Conservation (phyloP, 1,140 invertebrate species). For the Lepidurus packardi region DNA sequence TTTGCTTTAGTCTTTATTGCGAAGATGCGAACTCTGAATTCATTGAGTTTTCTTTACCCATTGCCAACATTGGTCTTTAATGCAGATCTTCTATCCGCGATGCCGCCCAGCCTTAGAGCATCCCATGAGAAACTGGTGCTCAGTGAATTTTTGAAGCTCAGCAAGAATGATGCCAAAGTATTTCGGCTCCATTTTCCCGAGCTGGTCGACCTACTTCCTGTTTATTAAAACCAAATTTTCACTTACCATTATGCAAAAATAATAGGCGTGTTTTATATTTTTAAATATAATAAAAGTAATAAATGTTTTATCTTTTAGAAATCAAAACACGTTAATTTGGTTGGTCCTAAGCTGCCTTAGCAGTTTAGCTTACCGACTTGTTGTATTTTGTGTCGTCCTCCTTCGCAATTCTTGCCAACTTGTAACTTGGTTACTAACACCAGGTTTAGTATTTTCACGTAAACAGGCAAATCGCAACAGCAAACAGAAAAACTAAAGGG, state of each 20-base stretch:
- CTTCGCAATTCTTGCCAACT: conserved; percentile 10
- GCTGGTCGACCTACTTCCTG: not conserved
- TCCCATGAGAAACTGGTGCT: not conserved
- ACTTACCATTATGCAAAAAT: no score
- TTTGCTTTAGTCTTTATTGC: not conserved
- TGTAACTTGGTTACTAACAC: conserved; percentile 17
- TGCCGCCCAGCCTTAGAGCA: not conserved
- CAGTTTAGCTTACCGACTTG: conserved; percentile 14
- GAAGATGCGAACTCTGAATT: not conserved
- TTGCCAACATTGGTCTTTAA: not conserved
- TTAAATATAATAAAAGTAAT: no score
- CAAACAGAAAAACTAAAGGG: not conserved
- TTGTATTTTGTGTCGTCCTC: not conserved
- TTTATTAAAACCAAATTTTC: not conserved
- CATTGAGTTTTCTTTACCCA: not conserved
- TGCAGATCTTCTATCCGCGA: not conserved
- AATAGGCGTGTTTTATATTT: no score
- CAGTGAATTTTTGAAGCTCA: not conserved
- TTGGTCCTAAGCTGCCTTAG: conserved; percentile 16
- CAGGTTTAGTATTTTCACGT: not conserved
- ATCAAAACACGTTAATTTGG: not conserved
- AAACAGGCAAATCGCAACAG: conserved; percentile 13
- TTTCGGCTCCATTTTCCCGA: not conserved
- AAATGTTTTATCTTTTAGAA: no score
- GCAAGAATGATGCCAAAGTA: not conserved